Evolutionary conservation across 2,888 invertebrate species (phyloP).

Genomic region (Drosophila recens): DNA sequence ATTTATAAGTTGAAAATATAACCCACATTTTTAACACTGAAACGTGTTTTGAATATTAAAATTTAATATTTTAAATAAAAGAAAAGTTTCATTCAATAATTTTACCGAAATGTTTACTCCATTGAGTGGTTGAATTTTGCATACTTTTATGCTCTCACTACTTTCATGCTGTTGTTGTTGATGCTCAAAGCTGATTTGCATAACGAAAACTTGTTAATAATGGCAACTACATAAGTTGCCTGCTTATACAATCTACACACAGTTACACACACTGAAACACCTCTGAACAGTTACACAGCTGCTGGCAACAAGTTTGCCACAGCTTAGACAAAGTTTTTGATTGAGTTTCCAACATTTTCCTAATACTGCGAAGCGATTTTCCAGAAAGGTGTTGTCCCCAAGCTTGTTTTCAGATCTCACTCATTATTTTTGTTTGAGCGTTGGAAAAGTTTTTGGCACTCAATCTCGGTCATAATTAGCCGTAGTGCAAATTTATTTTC

Average conservation of each 20-base stretch:
- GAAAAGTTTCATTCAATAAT: neutral
- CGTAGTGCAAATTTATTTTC: constrained; percentile 26
- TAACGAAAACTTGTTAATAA: constrained; percentile 58
- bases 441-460: constrained; percentile 45
- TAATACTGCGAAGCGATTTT: constrained; percentile 38
- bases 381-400: constrained; percentile 47
- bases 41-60: too few species aligned
- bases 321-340: constrained; percentile 56
- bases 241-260: constrained; percentile 25
- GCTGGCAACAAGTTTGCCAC: constrained; percentile 46
- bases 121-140: neutral
- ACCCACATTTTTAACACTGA: too few species aligned
- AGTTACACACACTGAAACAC: constrained; percentile 3
- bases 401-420: constrained; percentile 35
- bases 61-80: neutral
- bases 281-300: constrained; percentile 18
- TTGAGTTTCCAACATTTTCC: constrained; percentile 47
- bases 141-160: neutral
- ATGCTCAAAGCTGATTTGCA: constrained; percentile 50
- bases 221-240: constrained; percentile 47
- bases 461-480: constrained; percentile 55
- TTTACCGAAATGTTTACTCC: neutral
- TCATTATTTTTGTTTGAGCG: constrained; percentile 38
- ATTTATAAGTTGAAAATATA: too few species aligned
- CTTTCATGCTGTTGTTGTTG: constrained; percentile 7